Evolutionary conservation across 1,140 invertebrate genomes (phyloP), one percentile per base, ranked within the genome.

Genomic region (Aporrectodea caliginosa): DNA sequence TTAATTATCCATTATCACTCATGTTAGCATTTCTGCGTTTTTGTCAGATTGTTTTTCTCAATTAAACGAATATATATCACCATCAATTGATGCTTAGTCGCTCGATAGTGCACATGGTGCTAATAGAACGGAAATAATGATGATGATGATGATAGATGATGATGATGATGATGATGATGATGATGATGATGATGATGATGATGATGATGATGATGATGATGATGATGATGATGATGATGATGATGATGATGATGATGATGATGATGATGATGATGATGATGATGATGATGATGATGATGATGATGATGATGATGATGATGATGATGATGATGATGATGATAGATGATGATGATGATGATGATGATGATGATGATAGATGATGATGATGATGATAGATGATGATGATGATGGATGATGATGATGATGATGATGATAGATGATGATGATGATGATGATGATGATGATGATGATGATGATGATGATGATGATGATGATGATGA

Each of bases 391-490:
- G 35, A 35, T 16, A 35, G 31, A 29, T 22, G 31, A n/a, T n/a
- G n/a, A n/a, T n/a, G n/a, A n/a, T n/a, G n/a, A n/a, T n/a, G n/a
- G n/a, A n/a, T n/a, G n/a, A n/a, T n/a, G n/a, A n/a, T n/a, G n/a
- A n/a, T n/a, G n/a, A n/a, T n/a, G n/a, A n/a, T n/a, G n/a, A n/a
- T n/a, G n/a, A n/a, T n/a, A n/a, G 33, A 75, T 75, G 30, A 75
- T 75, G 74, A 75, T 75, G 34, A 75, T 75, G 34, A 75, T 75
- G 74, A 75, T 75, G 74, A 75, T 75, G 30, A 75, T 75, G 74
- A 75, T 75, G 74, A 75, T 75, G 74, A 75, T 75, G 74, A 75
- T 75, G 74, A 75, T 75, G 74, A 75, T 75, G 74, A 75, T 75
- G 74, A 75, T 75, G 74, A 75, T 75, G 74, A n/a, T n/a, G n/a